Conservation (phyloP, 2,888 invertebrate genomes). For the Trichacis sp. region DNA sequence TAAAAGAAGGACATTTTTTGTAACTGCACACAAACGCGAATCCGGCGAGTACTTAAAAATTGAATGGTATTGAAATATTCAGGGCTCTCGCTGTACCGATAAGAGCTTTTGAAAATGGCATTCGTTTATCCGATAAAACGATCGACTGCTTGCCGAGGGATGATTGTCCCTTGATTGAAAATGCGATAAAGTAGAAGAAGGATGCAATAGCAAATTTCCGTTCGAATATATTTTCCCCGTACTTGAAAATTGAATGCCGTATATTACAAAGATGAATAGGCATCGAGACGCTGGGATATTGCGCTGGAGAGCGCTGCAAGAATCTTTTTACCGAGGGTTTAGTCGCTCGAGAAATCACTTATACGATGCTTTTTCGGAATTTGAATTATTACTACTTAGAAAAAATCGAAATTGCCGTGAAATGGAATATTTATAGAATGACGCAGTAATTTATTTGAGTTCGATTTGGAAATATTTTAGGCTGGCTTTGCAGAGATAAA, state of each 20-base stretch:
- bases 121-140: slow-evolving; percentile 53
- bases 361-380: too few species aligned
- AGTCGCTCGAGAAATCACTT: too few species aligned
- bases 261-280: slow-evolving; percentile 12
- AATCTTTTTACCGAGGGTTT: too few species aligned
- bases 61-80: slow-evolving; percentile 4
- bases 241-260: slow-evolving; percentile 30
- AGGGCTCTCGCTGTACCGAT: slow-evolving; percentile 8
- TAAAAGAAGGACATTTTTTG: too few species aligned
- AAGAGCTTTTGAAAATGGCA: slow-evolving; percentile 19
- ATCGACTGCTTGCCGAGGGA: slow-evolving; percentile 54
- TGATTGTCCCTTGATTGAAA: slow-evolving; percentile 59
- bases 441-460: too few species aligned
- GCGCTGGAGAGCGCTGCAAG: too few species aligned
- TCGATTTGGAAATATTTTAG: too few species aligned
- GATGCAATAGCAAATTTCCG: slow-evolving; percentile 30
- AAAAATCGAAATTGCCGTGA: too few species aligned
- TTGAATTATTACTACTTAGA: too few species aligned
- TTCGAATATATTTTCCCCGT: slow-evolving; percentile 16
- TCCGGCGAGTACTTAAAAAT: neutral
- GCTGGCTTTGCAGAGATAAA: too few species aligned
- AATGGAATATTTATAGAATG: too few species aligned
- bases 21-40: neutral
- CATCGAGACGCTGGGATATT: slow-evolving; percentile 9
- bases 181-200: slow-evolving; percentile 27